A percentile compares a stretch with the other conserved stretches of the same genome.
Conservation (phyloP, 2,888 invertebrate species). For the Ichneumoninae sp. region DNA sequence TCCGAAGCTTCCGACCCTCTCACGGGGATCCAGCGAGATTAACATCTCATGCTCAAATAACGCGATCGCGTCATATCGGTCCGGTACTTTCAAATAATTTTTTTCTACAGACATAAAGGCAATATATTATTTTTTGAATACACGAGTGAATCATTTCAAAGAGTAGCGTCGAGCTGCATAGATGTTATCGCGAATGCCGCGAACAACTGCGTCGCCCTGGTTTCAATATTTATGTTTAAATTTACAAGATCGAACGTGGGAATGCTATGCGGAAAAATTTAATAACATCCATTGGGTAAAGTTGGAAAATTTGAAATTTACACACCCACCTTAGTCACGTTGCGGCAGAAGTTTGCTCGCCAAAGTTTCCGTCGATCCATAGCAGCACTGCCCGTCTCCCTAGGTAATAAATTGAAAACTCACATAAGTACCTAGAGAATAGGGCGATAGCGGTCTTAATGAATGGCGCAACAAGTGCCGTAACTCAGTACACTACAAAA, state of each 20-base stretch:
- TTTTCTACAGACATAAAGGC: background rate
- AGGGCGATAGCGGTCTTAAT: background rate
- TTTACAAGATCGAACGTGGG: background rate
- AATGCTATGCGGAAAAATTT: background rate
- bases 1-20: slow-evolving; percentile 11
- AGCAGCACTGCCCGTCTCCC: background rate
- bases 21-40: slow-evolving; percentile 9
- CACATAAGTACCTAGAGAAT: background rate
- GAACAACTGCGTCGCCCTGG: background rate
- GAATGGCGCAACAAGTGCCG: background rate
- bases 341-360: background rate
- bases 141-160: too few relatives aligned
- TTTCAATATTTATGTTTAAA: background rate
- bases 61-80: background rate
- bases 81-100: background rate
- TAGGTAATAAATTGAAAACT: background rate
- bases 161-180: background rate
- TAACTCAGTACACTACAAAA: background rate
- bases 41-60: slow-evolving; percentile 6
- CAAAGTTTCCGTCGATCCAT: background rate
- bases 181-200: background rate
- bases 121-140: too few relatives aligned
- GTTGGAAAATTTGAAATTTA: background rate
- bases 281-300: background rate
- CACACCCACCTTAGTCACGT: background rate